Base-by-base conservation (phyloP, 2,888 invertebrate species). In the Slavum lentiscoides region DNA sequence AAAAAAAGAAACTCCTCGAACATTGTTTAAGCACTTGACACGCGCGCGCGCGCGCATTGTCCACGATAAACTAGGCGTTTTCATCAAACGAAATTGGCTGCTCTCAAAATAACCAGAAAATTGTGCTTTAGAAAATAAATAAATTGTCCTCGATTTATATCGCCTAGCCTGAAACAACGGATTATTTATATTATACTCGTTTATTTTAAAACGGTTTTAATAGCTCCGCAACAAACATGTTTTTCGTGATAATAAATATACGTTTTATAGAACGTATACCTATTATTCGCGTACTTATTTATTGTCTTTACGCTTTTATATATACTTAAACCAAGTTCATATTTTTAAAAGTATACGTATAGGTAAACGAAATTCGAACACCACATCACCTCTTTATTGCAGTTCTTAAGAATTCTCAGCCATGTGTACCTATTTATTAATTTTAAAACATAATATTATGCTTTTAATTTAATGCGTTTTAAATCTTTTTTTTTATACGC, bases 131-230 rank as follows among this genome's bases (percentile, higher is more conserved):
- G 64, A 6, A 37, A 55, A 66, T 37, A 55, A 64, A 66, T 66
- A 64, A 66, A 66, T 74, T 39, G 21, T 74, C 64, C 64, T 55
- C 53, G 17, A 0, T 37, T 30, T 69, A 11, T 67, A 17, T 53
- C 37, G 49, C 53, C 21, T 59, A 15, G 21, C 17, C 21, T 30
- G 17, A 74, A 49, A 53, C 53, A 64, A 64, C 30, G 30, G 53
- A 17, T 64, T 74, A 74, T 74, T 74, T 64, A 55, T 74, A 30
- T 74, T 11, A 5, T 15, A n/a, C 53, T 64, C 37, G 62, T 74
- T 30, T 49, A 30, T 30, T 49, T 64, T 15, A 53, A 74, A 74
- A 62, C 8, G n/a, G 43, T 19, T 19, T 49, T 62, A 30, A 13
- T 13, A 49, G 13, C 49, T 17, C 19, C 4, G 39, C 5, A 30